Conservation (phyloP, 35 echinoderm and acorn worm genomes). For the Apostichopus japonicus region DNA sequence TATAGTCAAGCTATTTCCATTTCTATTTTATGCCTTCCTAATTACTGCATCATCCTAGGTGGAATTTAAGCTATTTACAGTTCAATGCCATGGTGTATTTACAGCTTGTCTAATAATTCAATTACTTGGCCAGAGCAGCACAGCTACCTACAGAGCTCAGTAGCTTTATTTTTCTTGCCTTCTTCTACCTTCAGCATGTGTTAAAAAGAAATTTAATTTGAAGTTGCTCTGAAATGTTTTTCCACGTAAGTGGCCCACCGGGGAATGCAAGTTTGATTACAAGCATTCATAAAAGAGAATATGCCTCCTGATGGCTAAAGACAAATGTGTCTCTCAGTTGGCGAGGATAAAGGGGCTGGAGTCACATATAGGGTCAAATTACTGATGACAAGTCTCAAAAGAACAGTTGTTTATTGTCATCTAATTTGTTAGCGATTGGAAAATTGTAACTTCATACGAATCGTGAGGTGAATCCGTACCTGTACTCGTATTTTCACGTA, state of each 20-base stretch:
- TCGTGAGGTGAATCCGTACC: no score
- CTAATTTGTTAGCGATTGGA: no score
- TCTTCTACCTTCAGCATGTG: not conserved
- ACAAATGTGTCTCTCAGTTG: not conserved
- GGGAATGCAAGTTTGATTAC: not conserved
- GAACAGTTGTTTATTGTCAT: no score
- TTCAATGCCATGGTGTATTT: not conserved
- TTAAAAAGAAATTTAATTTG: not conserved
- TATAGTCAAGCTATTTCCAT: not conserved
- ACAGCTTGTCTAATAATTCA: not conserved
- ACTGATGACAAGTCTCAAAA: not conserved
- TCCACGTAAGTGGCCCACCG: constrained; percentile 1
- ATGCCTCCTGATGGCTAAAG: not conserved
- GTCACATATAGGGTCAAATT: not conserved
- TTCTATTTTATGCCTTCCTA: not conserved
- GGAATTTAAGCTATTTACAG: not conserved
- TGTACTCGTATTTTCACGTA: no score
- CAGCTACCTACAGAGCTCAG: not conserved
- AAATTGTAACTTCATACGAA: no score
- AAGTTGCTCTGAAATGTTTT: not conserved
- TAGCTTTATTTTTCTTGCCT: not conserved
- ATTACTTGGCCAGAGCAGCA: not conserved
- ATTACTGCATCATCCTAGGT: not conserved
- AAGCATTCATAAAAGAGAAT: not conserved
- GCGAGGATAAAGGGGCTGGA: not conserved